Evolutionary conservation across 2,113 vertebrate species (phyloP).

Genomic region (Dasypus novemcinctus): DNA sequence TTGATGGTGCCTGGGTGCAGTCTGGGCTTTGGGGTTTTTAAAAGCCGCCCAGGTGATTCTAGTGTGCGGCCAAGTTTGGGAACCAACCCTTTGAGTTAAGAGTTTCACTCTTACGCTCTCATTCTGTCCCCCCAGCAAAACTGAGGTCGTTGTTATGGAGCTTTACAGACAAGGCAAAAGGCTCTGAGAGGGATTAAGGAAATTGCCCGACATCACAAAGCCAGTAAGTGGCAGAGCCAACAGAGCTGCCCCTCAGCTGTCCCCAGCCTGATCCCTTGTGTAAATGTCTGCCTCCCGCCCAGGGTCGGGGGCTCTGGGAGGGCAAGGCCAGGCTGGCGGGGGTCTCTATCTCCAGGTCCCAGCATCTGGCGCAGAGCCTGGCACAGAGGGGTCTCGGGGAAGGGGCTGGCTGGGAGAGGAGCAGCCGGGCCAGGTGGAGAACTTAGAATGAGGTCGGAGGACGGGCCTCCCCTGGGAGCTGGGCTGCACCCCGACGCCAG

Average conservation of each 20-base stretch:
- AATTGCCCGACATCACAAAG: background rate
- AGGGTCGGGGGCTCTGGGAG: background rate
- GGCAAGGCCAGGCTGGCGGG: background rate
- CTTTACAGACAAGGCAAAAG: background rate
- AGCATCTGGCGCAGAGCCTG: background rate
- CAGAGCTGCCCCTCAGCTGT: fast-evolving
- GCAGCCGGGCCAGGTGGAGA: background rate
- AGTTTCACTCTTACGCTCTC: fast-evolving
- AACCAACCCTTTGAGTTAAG: no score
- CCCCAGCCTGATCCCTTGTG: fast-evolving
- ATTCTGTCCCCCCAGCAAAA: background rate
- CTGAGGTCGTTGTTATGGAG: fast-evolving
- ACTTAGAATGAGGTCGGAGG: background rate
- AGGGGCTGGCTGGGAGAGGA: background rate
- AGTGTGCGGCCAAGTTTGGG: background rate
- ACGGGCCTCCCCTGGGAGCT: background rate
- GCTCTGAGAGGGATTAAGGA: fast-evolving
- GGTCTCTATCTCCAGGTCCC: background rate
- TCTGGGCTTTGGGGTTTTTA: no score
- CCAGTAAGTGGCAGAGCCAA: background rate
- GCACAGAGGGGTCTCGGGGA: background rate
- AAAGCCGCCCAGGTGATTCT: background rate
- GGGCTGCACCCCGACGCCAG: background rate
- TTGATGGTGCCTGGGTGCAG: no score
- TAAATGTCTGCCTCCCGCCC: background rate